A percentile compares a stretch with the other conserved stretches of the same genome.
Conservation (phyloP, 2,113 vertebrate genomes). For the Hypocryptadius cinnamomeus region DNA sequence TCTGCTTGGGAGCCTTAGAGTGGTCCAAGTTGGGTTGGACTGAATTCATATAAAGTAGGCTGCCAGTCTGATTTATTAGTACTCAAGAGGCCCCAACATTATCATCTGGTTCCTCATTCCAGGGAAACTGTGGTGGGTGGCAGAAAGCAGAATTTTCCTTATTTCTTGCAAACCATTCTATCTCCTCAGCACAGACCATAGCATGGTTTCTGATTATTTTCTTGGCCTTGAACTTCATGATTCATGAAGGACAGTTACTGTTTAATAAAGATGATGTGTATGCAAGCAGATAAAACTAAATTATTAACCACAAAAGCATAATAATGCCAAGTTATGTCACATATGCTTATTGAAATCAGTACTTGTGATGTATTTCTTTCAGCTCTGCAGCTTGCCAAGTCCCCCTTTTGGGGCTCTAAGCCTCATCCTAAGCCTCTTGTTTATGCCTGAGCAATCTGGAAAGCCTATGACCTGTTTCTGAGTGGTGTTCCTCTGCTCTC, state of each 20-base stretch:
- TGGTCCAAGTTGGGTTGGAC: neutral
- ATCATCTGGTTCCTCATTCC: neutral
- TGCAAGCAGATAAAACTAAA: constrained; percentile 30
- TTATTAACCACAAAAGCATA: neutral
- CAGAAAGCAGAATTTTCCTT: neutral
- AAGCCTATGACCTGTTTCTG: neutral
- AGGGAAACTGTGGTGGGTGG: neutral
- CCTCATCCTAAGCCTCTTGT: neutral
- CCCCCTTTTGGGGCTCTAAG: neutral
- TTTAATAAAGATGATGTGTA: constrained; percentile 7
- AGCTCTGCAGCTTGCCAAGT: neutral
- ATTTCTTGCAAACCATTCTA: neutral
- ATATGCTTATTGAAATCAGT: neutral
- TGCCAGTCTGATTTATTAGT: neutral
- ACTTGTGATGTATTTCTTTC: neutral
- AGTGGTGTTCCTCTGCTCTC: neutral
- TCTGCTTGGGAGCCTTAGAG: neutral
- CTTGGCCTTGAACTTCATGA: constrained; percentile 9
- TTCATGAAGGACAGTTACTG: neutral
- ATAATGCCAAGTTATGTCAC: constrained; percentile 2
- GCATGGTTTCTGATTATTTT: neutral
- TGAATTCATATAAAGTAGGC: neutral
- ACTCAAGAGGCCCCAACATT: neutral
- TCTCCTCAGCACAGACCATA: neutral
- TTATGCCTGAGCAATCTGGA: neutral